Conservation (phyloP, 1,140 invertebrate genomes). For the Mylabris phalerata region DNA sequence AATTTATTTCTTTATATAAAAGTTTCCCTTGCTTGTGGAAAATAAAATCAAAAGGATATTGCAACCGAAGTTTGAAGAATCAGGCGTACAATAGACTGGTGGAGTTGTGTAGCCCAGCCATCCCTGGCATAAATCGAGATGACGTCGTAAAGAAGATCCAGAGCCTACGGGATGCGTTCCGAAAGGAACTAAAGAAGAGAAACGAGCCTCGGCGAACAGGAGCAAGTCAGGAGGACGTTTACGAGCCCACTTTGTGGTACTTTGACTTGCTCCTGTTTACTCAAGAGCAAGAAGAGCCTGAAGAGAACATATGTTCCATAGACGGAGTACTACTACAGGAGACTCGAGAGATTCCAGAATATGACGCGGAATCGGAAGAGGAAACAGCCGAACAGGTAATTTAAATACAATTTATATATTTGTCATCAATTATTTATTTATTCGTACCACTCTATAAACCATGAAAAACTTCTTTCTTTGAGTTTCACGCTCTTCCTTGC, state of each 20-base stretch:
- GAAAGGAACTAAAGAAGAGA: constrained; percentile 36
- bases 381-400: too few species aligned
- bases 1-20: constrained; percentile 12
- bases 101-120: background rate
- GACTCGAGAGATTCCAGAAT: background rate
- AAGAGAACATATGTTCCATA: background rate
- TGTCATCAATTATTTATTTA: too few species aligned
- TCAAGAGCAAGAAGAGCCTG: constrained; percentile 16
- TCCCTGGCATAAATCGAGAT: background rate
- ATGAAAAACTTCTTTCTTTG: too few species aligned
- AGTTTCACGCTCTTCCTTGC: too few species aligned
- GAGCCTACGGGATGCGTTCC: constrained; percentile 29
- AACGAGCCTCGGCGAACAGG: constrained; percentile 23
- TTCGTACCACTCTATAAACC: too few species aligned
- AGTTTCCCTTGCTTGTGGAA: constrained; percentile 8
- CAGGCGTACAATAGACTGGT: background rate
- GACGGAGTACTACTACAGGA: background rate
- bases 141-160: constrained; percentile 33
- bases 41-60: constrained; percentile 6
- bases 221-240: constrained; percentile 23
- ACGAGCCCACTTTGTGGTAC: constrained; percentile 35
- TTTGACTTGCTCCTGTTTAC: constrained; percentile 30
- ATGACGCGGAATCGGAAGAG: too few species aligned
- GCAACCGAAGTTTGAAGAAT: constrained; percentile 5
- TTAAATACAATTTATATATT: too few species aligned